These are phyloP conservation scores for Acanthacorydalis orientalis DNA, from an alignment of 2,888 invertebrate species.

Conservation along the genomic window DNA sequence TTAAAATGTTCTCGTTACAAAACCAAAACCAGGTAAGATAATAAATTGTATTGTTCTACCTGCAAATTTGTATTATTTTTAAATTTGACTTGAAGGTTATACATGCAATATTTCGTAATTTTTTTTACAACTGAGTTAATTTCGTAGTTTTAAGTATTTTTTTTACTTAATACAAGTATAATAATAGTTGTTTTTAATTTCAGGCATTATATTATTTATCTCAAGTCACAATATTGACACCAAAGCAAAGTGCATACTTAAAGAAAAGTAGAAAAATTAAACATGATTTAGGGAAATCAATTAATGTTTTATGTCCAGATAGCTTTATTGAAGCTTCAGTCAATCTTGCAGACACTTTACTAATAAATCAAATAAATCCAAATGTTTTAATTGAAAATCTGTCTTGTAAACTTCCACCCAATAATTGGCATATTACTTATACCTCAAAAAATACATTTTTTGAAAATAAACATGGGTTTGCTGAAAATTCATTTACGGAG, in stretches of 20 bases:
- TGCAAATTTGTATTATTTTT: background rate
- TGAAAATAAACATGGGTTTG: constrained; percentile 28
- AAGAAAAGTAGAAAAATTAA: constrained; percentile 18
- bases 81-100: background rate
- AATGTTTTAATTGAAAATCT: constrained; percentile 18
- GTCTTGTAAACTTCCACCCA: constrained; percentile 16
- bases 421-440: constrained; percentile 21
- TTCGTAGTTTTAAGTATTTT: too few relatives aligned
- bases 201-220: constrained; percentile 25
- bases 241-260: constrained; percentile 22
- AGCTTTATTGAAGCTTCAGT: constrained; percentile 28
- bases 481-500: constrained; percentile 14
- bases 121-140: background rate
- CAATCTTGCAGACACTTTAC: constrained; percentile 20
- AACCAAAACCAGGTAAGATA: constrained; percentile 30
- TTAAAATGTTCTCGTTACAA: constrained; percentile 28
- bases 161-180: too few relatives aligned
- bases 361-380: constrained; percentile 20
- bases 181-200: constrained; percentile 11
- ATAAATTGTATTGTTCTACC: background rate
- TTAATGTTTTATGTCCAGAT: constrained; percentile 21
- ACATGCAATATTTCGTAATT: background rate
- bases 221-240: constrained; percentile 26
- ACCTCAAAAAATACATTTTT: constrained; percentile 25
- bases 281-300: constrained; percentile 14